Base-by-base conservation (phyloP, 2,888 invertebrate genomes). In the Stenotaenia linearis region DNA sequence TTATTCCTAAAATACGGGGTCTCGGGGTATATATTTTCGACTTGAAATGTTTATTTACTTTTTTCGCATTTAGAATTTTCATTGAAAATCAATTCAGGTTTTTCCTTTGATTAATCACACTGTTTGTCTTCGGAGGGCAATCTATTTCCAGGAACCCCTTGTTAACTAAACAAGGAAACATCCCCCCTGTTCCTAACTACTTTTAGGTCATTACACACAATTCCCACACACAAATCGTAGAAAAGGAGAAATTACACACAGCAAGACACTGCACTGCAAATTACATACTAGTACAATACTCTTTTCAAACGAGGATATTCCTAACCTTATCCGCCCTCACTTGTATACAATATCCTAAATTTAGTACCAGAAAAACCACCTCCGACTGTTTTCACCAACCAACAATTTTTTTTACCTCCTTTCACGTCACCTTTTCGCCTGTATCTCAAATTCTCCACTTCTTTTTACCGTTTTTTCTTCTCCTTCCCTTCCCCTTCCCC, bases 171-270 rank as follows among this genome's bases (percentile, higher is more conserved):
- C 28, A 28, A 50, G 50, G 50, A 4, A 28, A 28, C 23, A 4
- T 28, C 10, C 25, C 23, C 69, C 28, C 28, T 15, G 7, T 25
- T 69, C 69, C 28, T 69, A 69, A 69, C 69, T 23, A 69, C 69
- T 50, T 50, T 50, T 28, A 69, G 69, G 69, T 28, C 69, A 69
- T 69, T 69, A 69, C 69, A 69, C 28, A 69, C 69, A 69, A 28
- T 69, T 69, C 69, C 69, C 69, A 69, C 69, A 69, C 69, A 69
- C 69, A 69, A 69, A 69, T 69, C 23, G 25, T 28, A 69, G 69
- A 28, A 69, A 28, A 69, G 25, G 69, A 28, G 69, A 69, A 69
- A 69, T 69, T 69, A 69, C 69, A 69, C 50, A 50, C 50, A 50
- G 50, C 50, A 50, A 18, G 50, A 50, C 50, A 6, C n/a, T n/a